These are phyloP conservation scores for Lycophotia porphyrea DNA, from an alignment of 2,888 invertebrate species.

Conservation along the genomic window DNA sequence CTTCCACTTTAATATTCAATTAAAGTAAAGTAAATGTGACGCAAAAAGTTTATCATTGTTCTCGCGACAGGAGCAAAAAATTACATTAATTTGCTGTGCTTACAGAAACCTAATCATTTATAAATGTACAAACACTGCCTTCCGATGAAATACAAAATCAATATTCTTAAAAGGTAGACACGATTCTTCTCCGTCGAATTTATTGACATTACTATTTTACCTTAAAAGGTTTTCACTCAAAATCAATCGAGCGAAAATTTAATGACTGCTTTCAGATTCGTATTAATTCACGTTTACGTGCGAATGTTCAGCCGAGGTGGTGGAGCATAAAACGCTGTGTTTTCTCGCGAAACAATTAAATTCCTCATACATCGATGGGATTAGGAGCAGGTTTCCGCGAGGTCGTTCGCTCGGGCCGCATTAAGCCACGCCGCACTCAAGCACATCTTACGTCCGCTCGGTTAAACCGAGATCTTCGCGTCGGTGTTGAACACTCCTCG, in stretches of 20 bases:
- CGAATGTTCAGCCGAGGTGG: slow-evolving; percentile 79
- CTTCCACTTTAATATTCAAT: slow-evolving; percentile 59
- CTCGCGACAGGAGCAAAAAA: slow-evolving; percentile 41
- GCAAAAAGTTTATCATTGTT: slow-evolving; percentile 70
- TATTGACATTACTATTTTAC: slow-evolving; percentile 84
- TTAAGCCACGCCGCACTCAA: slow-evolving; percentile 78
- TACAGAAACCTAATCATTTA: slow-evolving; percentile 55
- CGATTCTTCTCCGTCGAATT: slow-evolving; percentile 74
- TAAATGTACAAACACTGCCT: slow-evolving; percentile 65
- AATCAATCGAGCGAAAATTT: slow-evolving; percentile 87
- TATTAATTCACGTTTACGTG: slow-evolving; percentile 84
- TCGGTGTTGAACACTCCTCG: slow-evolving; percentile 80
- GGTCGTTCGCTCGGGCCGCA: slow-evolving; percentile 73
- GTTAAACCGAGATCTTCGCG: slow-evolving; percentile 81
- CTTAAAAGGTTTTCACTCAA: slow-evolving; percentile 86
- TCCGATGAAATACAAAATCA: slow-evolving; percentile 72
- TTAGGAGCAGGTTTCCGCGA: slow-evolving; percentile 78
- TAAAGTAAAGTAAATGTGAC: slow-evolving; percentile 56
- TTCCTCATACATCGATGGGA: slow-evolving; percentile 85
- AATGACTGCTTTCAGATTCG: slow-evolving; percentile 88
- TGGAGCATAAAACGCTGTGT: slow-evolving; percentile 81
- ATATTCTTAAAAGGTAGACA: slow-evolving; percentile 75
- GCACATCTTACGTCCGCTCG: slow-evolving; percentile 84
- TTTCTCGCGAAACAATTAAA: slow-evolving; percentile 88
- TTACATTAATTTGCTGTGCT: slow-evolving; percentile 36